Evolutionary conservation across 2,888 invertebrate genomes (phyloP), one percentile per base, ranked within the genome.

Genomic region (Eristalis tenax): DNA sequence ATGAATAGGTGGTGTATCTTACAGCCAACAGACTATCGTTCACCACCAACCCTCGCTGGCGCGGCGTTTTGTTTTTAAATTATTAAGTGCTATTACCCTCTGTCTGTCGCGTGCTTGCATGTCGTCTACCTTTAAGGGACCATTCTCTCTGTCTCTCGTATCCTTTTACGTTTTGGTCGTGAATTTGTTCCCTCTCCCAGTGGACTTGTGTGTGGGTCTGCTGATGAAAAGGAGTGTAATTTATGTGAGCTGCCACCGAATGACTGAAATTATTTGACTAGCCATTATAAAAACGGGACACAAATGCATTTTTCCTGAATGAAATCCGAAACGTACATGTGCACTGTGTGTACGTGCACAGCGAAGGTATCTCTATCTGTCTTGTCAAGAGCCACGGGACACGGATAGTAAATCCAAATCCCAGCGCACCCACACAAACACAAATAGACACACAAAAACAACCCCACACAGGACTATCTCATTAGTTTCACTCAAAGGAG

Each of bases 61-160:
- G 80, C 56, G 64, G 10, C 56, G 80, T 64, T 88, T 88, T 88
- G 88, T 88, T 84, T 50, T 87, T 88, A 88, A 88, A 88, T 88
- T 88, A 88, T 88, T 88, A 88, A 88, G 88, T 88, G 84, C 88
- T 77, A 88, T 84, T 88, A 88, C 87, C 87, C 80, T 83, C 83
- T 84, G 88, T 88, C 88, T 88, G 88, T 88, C 88, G 88, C 88
- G 88, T 88, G 88, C 83, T 88, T 77, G 74, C 80, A 74, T 80
- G 84, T 71, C 69, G 71, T 77, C 59, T 76, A 82, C 86, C 86
- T 82, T 86, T 64, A 71, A 66, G 86, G 70, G 66, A 82, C 43
- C 18, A 50, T 50, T 18, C 50, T 18, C 50, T 18, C 18, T 18
- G 4, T n/a, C 18, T 18, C 2, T 23, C 5, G 61, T 77, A 69